Evolutionary conservation across 1,140 invertebrate genomes (phyloP), one percentile per base, ranked within the genome.

Genomic region (Lepidostoma basale): DNA sequence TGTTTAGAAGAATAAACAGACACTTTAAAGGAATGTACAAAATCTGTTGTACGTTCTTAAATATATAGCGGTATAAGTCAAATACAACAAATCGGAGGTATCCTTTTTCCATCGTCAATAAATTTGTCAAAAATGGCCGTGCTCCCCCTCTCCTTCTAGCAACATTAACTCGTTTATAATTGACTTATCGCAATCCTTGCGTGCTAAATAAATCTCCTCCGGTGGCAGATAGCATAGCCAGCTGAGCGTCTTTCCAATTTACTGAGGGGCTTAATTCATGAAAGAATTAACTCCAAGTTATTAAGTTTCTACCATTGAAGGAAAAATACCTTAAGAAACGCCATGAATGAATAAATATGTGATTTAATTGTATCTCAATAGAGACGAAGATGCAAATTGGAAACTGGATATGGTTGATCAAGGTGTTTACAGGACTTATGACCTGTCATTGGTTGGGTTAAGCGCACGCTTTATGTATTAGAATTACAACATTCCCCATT

Each of bases 111-210:
- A 8, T 18, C 28, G 6, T 56, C 30, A 56, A 56, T 39, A 56
- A 56, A 56, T 56, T 56, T 60, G 22, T 25, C 36, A 44, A 28
- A 26, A 25, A 60, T 42, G 3, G 59, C 20, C 12, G 23, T 14
- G 40, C 40, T 26, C 26, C 60, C 25, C 56, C 44, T 36, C 3
- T 28, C 26, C 68, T 36, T 67, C 64, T n/a, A n/a, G n/a, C n/a
- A n/a, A n/a, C 42, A 60, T 64, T 67, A 71, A 71, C 66, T 71
- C 64, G 26, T 67, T 54, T 60, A 71, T 71, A 71, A 71, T 71
- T 71, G 65, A 71, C 69, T 71, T 71, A 71, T 67, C 69, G 49
- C 69, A 60, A 62, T 39, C 56, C 40, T 59, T 28, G 68, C 54
- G 63, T 62, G 68, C 5, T 44, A 70, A 63, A 70, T 70, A 70